These are phyloP conservation scores for Acleris literana DNA, from an alignment of 2,888 invertebrate species.

Conservation along the genomic window DNA sequence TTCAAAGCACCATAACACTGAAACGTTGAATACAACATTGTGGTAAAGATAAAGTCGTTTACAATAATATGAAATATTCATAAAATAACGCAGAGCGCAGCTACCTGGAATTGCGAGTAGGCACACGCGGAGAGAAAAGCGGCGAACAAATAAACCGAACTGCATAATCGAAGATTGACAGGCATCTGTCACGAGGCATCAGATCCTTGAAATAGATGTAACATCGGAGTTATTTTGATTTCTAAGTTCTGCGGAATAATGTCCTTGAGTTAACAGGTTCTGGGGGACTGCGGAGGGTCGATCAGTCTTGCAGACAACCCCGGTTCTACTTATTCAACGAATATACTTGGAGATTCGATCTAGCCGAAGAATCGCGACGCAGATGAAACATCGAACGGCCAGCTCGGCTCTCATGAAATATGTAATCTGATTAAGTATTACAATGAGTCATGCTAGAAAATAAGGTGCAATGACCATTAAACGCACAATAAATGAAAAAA, in stretches of 20 bases:
- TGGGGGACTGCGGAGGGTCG: conserved; percentile 49
- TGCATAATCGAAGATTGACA: conserved; percentile 52
- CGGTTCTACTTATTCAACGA: conserved; percentile 65
- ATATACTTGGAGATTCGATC: conserved; percentile 66
- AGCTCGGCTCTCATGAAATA: conserved; percentile 65
- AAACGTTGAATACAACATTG: conserved; percentile 70
- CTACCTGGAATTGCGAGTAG: conserved; percentile 51
- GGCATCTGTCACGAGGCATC: conserved; percentile 48
- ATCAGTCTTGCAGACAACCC: conserved; percentile 60
- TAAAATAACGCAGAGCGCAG: conserved; percentile 64
- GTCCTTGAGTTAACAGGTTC: conserved; percentile 46
- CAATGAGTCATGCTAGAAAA: conserved; percentile 56
- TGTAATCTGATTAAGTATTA: conserved; percentile 65
- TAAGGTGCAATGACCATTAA: conserved; percentile 51
- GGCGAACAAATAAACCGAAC: conserved; percentile 56
- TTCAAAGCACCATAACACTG: conserved; percentile 66
- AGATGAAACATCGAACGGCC: conserved; percentile 65
- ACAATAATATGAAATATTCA: conserved; percentile 80
- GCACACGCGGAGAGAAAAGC: conserved; percentile 47
- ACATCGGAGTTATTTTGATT: conserved; percentile 32
- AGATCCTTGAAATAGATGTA: conserved; percentile 36
- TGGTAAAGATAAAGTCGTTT: conserved; percentile 69
- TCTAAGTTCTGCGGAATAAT: conserved; percentile 43
- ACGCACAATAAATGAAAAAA: conserved; percentile 49
- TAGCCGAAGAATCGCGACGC: conserved; percentile 64